Percentiles rank a stretch among this genome's conserved stretches.
These are phyloP conservation scores for Yponomeuta sedellus DNA, from an alignment of 2,888 invertebrate species.

Conservation along the genomic window DNA sequence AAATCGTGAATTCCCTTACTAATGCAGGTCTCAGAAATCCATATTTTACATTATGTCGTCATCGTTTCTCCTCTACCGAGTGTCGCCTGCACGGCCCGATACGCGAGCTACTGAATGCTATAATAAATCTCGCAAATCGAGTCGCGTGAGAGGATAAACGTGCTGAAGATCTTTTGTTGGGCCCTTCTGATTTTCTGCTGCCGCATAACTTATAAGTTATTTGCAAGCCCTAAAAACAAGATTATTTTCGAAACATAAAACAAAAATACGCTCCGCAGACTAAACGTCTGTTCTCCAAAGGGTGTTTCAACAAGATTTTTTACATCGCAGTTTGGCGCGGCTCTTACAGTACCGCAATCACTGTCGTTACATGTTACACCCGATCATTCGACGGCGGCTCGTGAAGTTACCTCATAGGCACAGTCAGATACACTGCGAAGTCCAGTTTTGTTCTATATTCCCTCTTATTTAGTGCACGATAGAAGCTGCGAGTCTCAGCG, in stretches of 20 bases:
- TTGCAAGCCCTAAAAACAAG: not conserved
- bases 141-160: constrained; percentile 1
- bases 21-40: not conserved
- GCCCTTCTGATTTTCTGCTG: not conserved
- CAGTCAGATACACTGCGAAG: no score
- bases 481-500: no score
- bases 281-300: not conserved
- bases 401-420: not conserved
- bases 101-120: constrained; percentile 8
- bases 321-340: not conserved
- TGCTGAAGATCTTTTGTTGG: not conserved
- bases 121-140: constrained; percentile 13
- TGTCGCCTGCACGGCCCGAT: constrained; percentile 12
- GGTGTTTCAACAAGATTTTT: not conserved
- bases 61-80: not conserved
- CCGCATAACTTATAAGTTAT: not conserved
- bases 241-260: not conserved
- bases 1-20: not conserved
- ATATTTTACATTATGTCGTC: not conserved
- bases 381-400: not conserved
- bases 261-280: not conserved
- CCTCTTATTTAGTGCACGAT: no score
- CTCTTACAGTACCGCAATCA: not conserved
- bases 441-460: no score
- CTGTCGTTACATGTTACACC: not conserved